These are phyloP conservation scores for Dascyllus trimaculatus DNA, from an alignment of 2,113 vertebrate species.

Conservation along the genomic window DNA sequence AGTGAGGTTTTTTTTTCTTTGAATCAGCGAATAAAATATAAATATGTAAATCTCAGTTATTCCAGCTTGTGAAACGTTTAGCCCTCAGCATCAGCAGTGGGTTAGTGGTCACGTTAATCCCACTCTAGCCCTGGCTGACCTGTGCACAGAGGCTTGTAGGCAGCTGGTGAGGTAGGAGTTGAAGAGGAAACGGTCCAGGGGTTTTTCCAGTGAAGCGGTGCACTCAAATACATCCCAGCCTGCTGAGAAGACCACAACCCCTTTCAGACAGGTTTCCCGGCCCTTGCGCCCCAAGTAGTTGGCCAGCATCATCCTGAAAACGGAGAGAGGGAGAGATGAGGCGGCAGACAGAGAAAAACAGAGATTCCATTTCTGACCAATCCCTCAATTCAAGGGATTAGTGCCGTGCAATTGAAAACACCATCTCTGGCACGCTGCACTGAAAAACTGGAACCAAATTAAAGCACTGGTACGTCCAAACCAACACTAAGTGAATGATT, in stretches of 20 bases:
- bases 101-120: constrained; percentile 52
- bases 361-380: constrained; percentile 56
- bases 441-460: constrained; percentile 8
- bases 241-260: constrained; percentile 95
- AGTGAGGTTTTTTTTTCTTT: too few species aligned
- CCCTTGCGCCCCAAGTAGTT: constrained; percentile 96
- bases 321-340: constrained; percentile 21
- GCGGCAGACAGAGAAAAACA: constrained; percentile 28
- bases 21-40: not conserved
- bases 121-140: constrained; percentile 85
- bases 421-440: constrained; percentile 18
- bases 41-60: constrained; percentile 9
- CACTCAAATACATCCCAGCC: constrained; percentile 99
- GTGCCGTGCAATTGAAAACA: constrained; percentile 37
- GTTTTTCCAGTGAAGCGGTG: constrained; percentile 94
- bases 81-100: not conserved
- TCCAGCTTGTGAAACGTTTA: constrained; percentile 8
- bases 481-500: not conserved
- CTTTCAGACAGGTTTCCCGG: constrained; percentile 91
- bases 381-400: constrained; percentile 56
- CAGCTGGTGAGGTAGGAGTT: constrained; percentile 99
- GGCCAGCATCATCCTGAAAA: constrained; percentile 94
- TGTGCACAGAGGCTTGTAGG: constrained; percentile 95
- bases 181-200: constrained; percentile 97
- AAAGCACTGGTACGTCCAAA: constrained; percentile 10